phyloP scores from a whole-genome alignment of 1,140 invertebrate species.

The Cyphomyrmex costatus region DNA sequence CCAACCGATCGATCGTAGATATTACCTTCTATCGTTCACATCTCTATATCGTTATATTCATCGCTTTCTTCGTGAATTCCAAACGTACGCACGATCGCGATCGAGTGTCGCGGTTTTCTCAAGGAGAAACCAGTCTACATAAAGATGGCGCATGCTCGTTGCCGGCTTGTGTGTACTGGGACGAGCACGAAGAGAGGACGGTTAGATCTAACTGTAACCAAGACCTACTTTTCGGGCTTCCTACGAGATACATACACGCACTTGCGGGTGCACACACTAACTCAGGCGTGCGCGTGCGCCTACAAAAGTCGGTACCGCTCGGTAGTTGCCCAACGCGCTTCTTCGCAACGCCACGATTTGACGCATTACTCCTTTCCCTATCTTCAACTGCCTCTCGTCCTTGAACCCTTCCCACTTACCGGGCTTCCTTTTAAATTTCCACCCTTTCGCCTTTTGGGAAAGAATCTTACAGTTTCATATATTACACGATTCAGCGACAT shows the following conservation, averaged over 20 bases:
- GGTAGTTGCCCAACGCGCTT: constrained; percentile 56
- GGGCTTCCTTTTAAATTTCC: constrained; percentile 63
- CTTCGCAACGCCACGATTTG: constrained; percentile 3
- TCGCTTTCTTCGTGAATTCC: constrained; percentile 20
- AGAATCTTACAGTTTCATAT: constrained; percentile 25
- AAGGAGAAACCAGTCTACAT: constrained; percentile 4
- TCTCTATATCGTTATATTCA: constrained; percentile 12
- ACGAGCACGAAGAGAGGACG: constrained; percentile 72
- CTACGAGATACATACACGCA: constrained; percentile 6
- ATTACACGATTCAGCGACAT: background rate
- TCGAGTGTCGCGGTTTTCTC: background rate
- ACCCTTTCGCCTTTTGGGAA: constrained; percentile 49
- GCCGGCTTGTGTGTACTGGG: constrained; percentile 50
- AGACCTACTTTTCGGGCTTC: constrained; percentile 82
- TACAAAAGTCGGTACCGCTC: background rate
- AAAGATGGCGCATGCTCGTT: background rate
- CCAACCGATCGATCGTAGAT: background rate
- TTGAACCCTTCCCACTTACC: constrained; percentile 67
- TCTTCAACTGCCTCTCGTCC: constrained; percentile 53
- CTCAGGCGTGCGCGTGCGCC: background rate
- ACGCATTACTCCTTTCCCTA: constrained; percentile 20
- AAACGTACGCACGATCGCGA: constrained; percentile 3
- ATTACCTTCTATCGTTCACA: background rate
- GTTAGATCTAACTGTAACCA: constrained; percentile 86
- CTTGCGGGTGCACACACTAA: background rate